phyloP scores from a whole-genome alignment of 1,140 invertebrate genomes.

The Phthorimaea operculella region DNA sequence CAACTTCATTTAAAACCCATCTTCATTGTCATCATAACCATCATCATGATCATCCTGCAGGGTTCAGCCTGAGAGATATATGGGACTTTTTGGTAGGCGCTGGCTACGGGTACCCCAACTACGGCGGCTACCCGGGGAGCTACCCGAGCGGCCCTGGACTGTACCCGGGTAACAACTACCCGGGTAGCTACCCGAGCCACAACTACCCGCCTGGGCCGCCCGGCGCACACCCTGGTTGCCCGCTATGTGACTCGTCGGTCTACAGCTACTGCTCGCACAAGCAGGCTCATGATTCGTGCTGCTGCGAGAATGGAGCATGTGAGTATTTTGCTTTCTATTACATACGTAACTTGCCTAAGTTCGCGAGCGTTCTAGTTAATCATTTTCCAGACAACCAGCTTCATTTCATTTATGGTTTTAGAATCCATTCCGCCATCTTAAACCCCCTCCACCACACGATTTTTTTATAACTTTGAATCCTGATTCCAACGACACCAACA shows the following conservation, averaged over 20 bases:
- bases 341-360: no score
- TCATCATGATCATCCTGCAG: conserved; percentile 34
- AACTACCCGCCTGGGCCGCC: conserved; percentile 37
- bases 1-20: no score
- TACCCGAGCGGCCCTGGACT: conserved; percentile 8
- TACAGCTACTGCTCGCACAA: conserved; percentile 80
- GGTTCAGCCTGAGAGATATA: conserved; percentile 57
- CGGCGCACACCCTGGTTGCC: conserved; percentile 68
- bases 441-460: no score
- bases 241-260: conserved; percentile 78
- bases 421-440: no score
- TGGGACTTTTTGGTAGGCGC: conserved; percentile 58
- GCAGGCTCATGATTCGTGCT: conserved; percentile 79
- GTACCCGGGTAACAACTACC: conserved; percentile 13
- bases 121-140: conserved; percentile 16
- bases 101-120: conserved; percentile 31
- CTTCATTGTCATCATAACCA: not conserved
- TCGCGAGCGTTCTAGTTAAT: no score
- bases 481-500: no score
- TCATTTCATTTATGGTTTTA: no score
- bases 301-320: conserved; percentile 73
- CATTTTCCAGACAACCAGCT: no score
- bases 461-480: no score
- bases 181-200: conserved; percentile 25
- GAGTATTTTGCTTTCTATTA: conserved; percentile 33